A percentile compares a stretch with the other conserved stretches of the same genome.
These are phyloP conservation scores for Cyanoramphus novaezelandiae DNA, from an alignment of 2,113 vertebrate species.

Conservation along the genomic window DNA sequence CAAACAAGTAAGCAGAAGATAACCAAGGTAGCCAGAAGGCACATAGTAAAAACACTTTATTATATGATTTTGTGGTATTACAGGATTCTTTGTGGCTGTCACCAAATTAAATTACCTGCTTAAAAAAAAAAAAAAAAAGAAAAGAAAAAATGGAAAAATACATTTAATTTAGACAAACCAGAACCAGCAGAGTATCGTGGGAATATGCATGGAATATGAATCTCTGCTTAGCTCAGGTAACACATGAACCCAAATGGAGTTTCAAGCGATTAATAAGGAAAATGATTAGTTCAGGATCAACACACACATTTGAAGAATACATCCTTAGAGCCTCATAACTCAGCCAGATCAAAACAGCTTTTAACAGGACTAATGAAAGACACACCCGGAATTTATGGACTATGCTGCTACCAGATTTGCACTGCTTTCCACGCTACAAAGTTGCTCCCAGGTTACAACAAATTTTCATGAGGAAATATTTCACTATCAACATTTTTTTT, in stretches of 20 bases:
- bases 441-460: not conserved
- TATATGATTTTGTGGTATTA: not conserved
- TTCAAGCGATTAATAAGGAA: not conserved
- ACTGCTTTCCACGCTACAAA: not conserved
- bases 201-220: not conserved
- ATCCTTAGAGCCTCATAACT: not conserved
- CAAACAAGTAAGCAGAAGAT: not conserved
- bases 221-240: not conserved
- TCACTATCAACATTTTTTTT: not conserved
- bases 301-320: not conserved
- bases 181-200: not conserved
- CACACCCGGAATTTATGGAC: not conserved
- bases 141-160: not conserved
- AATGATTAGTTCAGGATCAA: not conserved
- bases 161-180: not conserved
- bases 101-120: not conserved
- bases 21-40: not conserved
- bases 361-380: not conserved
- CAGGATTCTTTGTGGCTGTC: not conserved
- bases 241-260: not conserved
- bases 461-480: not conserved
- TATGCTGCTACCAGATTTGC: not conserved
- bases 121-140: not conserved
- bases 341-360: not conserved
- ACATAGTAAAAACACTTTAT: not conserved